Conservation (phyloP, 2,113 vertebrate genomes). For the Athene noctua region DNA sequence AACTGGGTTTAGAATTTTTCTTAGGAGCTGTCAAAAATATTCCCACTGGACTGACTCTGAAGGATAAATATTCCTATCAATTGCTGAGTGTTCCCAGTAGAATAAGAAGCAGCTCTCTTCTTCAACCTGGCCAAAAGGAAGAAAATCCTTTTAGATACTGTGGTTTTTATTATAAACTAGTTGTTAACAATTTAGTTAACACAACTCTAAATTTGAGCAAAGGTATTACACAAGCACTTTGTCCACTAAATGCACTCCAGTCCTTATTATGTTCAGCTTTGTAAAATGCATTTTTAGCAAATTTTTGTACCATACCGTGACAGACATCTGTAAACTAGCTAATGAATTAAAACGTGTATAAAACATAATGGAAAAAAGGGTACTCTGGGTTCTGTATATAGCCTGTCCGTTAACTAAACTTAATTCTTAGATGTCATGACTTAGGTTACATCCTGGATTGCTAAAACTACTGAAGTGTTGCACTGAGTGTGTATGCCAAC, state of each 20-base stretch:
- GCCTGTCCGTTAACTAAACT: not conserved
- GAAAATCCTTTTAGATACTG: not conserved
- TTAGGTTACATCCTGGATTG: not conserved
- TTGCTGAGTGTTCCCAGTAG: not conserved
- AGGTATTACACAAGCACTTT: not conserved
- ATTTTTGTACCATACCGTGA: not conserved
- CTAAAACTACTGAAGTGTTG: not conserved
- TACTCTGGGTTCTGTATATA: not conserved
- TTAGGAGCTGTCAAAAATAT: not conserved
- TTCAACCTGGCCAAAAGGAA: not conserved
- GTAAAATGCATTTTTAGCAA: not conserved
- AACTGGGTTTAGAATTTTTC: not conserved
- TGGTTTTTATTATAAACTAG: not conserved
- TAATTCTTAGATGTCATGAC: not conserved
- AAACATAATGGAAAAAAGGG: not conserved
- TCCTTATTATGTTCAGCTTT: not conserved
- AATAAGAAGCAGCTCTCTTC: not conserved
- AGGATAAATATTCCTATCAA: not conserved
- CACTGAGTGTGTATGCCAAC: not conserved
- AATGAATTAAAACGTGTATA: not conserved
- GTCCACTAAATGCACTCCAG: not conserved
- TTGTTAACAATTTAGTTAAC: not conserved
- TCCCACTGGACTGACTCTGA: not conserved
- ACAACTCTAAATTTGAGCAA: accelerated
- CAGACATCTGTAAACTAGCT: not conserved